Percentiles rank a stretch among this genome's conserved stretches.
Conservation (phyloP, 2,113 vertebrate genomes). For the Fregetta grallaria region DNA sequence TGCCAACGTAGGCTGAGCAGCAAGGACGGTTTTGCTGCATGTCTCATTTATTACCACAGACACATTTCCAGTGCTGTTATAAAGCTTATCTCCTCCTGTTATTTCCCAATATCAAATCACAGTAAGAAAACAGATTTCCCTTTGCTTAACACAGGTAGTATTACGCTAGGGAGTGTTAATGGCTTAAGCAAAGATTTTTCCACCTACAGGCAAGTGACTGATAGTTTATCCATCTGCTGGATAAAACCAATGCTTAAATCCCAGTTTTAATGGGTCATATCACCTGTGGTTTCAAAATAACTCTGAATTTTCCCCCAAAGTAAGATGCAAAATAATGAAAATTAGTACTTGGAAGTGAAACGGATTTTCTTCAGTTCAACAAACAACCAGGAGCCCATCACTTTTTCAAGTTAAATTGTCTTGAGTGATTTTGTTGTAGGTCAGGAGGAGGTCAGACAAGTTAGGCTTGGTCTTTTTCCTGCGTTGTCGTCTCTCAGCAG, state of each 20-base stretch:
- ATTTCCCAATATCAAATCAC: slow-evolving; percentile 74
- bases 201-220: slow-evolving; percentile 72
- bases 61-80: slow-evolving; percentile 62
- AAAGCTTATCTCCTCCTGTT: slow-evolving; percentile 72
- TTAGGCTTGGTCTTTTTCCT: slow-evolving; percentile 44
- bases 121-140: slow-evolving; percentile 74
- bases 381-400: slow-evolving; percentile 6
- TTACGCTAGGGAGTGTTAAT: slow-evolving; percentile 73
- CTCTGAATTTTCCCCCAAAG: not conserved
- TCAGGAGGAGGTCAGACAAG: slow-evolving; percentile 56
- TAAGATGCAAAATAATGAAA: slow-evolving; percentile 42
- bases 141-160: slow-evolving; percentile 71
- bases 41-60: slow-evolving; percentile 45
- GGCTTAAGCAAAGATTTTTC: slow-evolving; percentile 80
- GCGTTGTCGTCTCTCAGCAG: slow-evolving; percentile 40
- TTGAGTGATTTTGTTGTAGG: slow-evolving; percentile 52
- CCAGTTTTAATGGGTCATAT: slow-evolving; percentile 54
- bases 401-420: slow-evolving; percentile 41
- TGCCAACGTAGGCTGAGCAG: not conserved
- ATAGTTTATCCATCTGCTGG: slow-evolving; percentile 79
- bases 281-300: slow-evolving; percentile 69
- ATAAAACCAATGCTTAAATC: slow-evolving; percentile 61
- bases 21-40: not conserved
- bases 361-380: not conserved
- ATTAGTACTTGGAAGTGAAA: not conserved